A percentile compares a stretch with the other conserved stretches of the same genome.
phyloP scores from a whole-genome alignment of 2,888 invertebrate genomes.

The Yponomeuta cagnagella region DNA sequence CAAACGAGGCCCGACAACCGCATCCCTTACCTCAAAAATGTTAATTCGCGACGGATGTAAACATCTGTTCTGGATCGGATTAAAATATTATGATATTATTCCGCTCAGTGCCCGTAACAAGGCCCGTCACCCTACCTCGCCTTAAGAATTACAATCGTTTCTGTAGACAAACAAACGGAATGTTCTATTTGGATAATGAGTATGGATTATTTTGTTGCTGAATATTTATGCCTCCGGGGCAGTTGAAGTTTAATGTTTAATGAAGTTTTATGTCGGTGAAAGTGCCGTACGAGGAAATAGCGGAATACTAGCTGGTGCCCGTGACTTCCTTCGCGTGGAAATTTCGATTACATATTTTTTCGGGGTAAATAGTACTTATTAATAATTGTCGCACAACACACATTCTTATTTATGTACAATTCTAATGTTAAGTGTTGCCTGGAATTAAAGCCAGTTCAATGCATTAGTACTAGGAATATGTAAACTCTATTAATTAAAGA shows the following conservation, averaged over 20 bases:
- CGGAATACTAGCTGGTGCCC: too few relatives aligned
- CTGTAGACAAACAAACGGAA: neutral
- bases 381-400: too few relatives aligned
- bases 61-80: constrained; percentile 57
- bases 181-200: neutral
- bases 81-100: constrained; percentile 64
- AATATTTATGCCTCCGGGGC: neutral
- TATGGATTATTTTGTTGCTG: neutral
- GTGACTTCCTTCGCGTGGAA: too few relatives aligned
- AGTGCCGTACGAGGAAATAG: too few relatives aligned
- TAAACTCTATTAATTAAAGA: too few relatives aligned
- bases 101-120: constrained; percentile 24
- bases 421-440: too few relatives aligned
- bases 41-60: constrained; percentile 48
- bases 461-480: too few relatives aligned
- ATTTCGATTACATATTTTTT: too few relatives aligned
- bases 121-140: neutral
- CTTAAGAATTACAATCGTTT: neutral
- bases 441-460: too few relatives aligned
- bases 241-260: neutral
- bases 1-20: neutral
- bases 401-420: too few relatives aligned
- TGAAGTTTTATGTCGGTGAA: neutral
- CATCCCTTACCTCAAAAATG: constrained; percentile 27
- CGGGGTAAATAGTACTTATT: too few relatives aligned